A percentile compares a stretch with the other conserved stretches of the same genome.
These are phyloP conservation scores for Acrobasis repandana DNA, from an alignment of 2,888 invertebrate genomes.

Conservation along the genomic window DNA sequence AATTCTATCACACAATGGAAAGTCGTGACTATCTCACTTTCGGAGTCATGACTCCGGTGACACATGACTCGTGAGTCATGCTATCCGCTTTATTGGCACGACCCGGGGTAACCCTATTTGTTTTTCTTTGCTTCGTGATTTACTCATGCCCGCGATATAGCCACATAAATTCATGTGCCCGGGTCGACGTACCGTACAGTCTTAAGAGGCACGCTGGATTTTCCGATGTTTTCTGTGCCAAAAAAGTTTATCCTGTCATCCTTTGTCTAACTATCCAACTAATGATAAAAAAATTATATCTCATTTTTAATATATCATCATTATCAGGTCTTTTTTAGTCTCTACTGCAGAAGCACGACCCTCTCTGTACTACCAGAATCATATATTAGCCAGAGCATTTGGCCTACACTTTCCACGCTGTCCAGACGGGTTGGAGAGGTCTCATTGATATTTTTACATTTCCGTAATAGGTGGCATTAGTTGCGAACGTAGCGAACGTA, in stretches of 20 bases:
- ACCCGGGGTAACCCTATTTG: constrained; percentile 34
- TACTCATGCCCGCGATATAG: constrained; percentile 24
- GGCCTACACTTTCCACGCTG: no score
- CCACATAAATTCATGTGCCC: constrained; percentile 31
- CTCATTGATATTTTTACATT: no score
- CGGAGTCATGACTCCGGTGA: constrained; percentile 32
- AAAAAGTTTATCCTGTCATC: neutral
- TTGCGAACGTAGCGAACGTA: no score
- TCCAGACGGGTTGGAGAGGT: no score
- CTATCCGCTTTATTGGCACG: constrained; percentile 41
- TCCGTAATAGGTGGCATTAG: no score
- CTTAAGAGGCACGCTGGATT: neutral
- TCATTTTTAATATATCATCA: no score
- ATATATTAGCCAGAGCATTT: no score
- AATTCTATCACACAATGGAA: constrained; percentile 25
- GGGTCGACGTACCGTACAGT: neutral
- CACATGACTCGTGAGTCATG: constrained; percentile 45
- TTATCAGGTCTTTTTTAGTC: no score
- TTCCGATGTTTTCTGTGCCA: neutral
- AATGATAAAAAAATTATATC: no score
- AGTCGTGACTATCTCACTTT: constrained; percentile 25
- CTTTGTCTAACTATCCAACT: neutral
- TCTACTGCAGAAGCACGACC: no score
- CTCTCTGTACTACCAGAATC: no score
- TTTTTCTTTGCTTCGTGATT: constrained; percentile 32